Conservation (phyloP, 2,797 vertebrate genomes). For the Taeniopygia guttata region DNA sequence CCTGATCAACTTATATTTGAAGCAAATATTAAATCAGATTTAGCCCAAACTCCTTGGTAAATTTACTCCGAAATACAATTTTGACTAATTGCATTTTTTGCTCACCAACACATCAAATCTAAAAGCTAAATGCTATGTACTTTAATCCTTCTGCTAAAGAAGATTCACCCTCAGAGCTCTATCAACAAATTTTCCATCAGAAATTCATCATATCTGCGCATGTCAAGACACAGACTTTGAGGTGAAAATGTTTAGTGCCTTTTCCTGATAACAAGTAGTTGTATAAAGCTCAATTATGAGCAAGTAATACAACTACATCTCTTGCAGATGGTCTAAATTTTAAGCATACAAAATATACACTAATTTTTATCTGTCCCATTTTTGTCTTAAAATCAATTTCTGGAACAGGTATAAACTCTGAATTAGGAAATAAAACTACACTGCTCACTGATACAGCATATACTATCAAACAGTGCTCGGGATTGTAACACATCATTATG, state of each 20-base stretch:
- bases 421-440: neutral
- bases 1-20: neutral
- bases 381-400: neutral
- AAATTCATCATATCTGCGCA: neutral
- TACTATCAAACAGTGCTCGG: neutral
- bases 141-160: neutral
- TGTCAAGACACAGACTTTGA: neutral
- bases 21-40: neutral
- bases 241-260: neutral
- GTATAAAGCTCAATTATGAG: neutral
- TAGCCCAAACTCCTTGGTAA: neutral
- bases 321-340: neutral
- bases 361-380: neutral
- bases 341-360: neutral
- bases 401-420: neutral
- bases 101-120: neutral
- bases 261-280: neutral
- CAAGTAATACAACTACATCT: neutral
- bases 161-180: neutral
- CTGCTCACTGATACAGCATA: rapidly evolving
- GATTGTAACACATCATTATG: neutral
- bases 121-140: neutral
- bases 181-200: neutral
- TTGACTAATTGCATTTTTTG: neutral
- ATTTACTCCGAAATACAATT: neutral